A percentile compares a stretch with the other conserved stretches of the same genome.
Conservation (phyloP, 2,888 invertebrate species). For the Oscheius sp. region DNA sequence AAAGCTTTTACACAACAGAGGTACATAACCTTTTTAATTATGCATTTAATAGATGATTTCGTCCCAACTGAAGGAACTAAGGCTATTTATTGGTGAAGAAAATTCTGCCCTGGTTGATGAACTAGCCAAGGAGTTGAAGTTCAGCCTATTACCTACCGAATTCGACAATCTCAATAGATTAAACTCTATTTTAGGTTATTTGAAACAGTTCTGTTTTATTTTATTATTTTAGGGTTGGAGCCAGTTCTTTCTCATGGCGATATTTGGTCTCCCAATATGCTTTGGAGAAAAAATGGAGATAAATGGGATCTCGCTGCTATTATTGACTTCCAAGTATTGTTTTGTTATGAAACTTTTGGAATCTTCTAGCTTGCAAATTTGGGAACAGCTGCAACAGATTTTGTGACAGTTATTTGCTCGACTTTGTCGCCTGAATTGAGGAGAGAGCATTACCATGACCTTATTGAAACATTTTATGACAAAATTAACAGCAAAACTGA, state of each 20-base stretch:
- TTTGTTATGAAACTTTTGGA: background rate
- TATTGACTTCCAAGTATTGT: constrained; percentile 21
- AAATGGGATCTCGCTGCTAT: background rate
- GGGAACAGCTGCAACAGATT: background rate
- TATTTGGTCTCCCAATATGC: constrained; percentile 25
- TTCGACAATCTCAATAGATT: background rate
- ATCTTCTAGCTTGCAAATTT: background rate
- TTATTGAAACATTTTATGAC: background rate
- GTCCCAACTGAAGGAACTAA: background rate
- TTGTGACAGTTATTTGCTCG: background rate
- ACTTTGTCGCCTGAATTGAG: background rate
- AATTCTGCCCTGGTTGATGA: background rate
- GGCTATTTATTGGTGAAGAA: background rate
- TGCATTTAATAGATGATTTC: background rate
- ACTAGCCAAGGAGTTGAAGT: background rate
- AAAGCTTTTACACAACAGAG: background rate
- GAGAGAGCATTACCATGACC: background rate
- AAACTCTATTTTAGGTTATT: background rate
- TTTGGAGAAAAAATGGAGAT: constrained; percentile 7
- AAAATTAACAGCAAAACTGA: background rate
- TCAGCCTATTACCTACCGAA: background rate
- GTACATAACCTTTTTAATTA: background rate
- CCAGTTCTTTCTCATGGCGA: constrained; percentile 22
- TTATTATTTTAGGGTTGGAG: constrained; percentile 3
- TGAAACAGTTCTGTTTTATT: background rate